These are phyloP conservation scores for Oryzias sinensis DNA, from an alignment of 2,797 vertebrate genomes.

Conservation along the genomic window DNA sequence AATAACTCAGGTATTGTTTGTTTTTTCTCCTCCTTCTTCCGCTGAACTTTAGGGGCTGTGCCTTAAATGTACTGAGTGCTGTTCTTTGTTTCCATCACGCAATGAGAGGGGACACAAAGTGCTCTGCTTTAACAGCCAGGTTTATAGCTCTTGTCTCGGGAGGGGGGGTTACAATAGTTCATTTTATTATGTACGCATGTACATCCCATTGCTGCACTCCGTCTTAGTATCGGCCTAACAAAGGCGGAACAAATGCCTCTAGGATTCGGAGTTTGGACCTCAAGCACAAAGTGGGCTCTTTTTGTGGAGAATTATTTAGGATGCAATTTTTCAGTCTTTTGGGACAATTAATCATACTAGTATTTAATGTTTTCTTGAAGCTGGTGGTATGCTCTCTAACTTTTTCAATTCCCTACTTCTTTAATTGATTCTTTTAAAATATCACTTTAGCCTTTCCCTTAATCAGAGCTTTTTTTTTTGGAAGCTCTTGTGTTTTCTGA, in stretches of 20 bases:
- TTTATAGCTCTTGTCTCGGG: slow-evolving; percentile 27
- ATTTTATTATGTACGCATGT: slow-evolving; percentile 8
- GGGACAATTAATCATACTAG: no score
- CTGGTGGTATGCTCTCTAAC: no score
- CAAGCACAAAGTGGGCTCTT: background rate
- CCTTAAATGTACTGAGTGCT: slow-evolving; percentile 24
- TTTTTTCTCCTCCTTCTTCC: slow-evolving; percentile 42
- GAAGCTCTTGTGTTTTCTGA: no score
- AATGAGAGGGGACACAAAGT: slow-evolving; percentile 18
- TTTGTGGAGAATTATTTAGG: no score
- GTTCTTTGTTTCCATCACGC: slow-evolving; percentile 28
- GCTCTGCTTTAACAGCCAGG: slow-evolving; percentile 28
- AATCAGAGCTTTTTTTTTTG: no score
- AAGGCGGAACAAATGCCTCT: background rate
- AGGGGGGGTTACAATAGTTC: slow-evolving; percentile 4
- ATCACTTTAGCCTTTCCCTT: no score
- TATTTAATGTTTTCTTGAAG: no score
- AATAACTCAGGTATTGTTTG: slow-evolving; percentile 94
- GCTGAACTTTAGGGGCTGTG: slow-evolving; percentile 18
- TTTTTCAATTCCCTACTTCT: no score
- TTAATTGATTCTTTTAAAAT: no score
- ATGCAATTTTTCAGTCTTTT: no score
- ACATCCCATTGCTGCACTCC: background rate
- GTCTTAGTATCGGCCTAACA: slow-evolving; percentile 5
- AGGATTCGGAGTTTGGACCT: background rate